Evolutionary conservation across 1,140 invertebrate species (phyloP).

Genomic region (Anthonomus grandis): DNA sequence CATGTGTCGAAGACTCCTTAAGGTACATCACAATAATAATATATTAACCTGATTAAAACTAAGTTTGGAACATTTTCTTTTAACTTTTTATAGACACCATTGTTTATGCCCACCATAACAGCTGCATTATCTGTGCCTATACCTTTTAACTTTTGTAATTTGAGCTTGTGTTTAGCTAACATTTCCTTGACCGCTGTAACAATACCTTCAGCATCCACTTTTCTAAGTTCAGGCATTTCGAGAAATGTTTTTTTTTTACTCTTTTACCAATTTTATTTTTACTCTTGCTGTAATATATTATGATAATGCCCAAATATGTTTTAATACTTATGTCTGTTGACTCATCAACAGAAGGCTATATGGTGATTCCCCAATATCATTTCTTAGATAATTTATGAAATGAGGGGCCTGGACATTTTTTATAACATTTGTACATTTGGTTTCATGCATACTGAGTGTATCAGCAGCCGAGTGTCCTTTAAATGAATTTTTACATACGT

Average conservation of each 20-base stretch:
- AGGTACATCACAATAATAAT: too few species aligned
- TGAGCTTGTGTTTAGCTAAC: too few species aligned
- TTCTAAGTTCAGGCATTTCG: not conserved
- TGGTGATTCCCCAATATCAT: conserved; percentile 40
- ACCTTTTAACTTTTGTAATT: too few species aligned
- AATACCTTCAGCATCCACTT: conserved; percentile 16
- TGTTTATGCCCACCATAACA: too few species aligned
- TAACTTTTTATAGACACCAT: too few species aligned
- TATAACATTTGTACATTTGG: conserved; percentile 45
- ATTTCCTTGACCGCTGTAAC: conserved; percentile 9
- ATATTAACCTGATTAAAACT: too few species aligned
- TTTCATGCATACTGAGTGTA: conserved; percentile 23
- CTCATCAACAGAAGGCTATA: conserved; percentile 49
- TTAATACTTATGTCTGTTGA: conserved; percentile 45
- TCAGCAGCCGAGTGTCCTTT: not conserved
- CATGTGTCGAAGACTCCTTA: too few species aligned
- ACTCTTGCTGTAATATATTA: conserved; percentile 44
- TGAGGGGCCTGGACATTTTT: conserved; percentile 43
- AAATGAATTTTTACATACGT: conserved; percentile 5
- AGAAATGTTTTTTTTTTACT: conserved; percentile 36
- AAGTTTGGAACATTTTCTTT: too few species aligned
- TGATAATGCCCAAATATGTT: conserved; percentile 43
- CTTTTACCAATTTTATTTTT: conserved; percentile 34
- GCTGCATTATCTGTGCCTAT: too few species aligned
- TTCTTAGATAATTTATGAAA: conserved; percentile 35